phyloP scores from a whole-genome alignment of 2,113 vertebrate species.

The Chionomys nivalis region DNA sequence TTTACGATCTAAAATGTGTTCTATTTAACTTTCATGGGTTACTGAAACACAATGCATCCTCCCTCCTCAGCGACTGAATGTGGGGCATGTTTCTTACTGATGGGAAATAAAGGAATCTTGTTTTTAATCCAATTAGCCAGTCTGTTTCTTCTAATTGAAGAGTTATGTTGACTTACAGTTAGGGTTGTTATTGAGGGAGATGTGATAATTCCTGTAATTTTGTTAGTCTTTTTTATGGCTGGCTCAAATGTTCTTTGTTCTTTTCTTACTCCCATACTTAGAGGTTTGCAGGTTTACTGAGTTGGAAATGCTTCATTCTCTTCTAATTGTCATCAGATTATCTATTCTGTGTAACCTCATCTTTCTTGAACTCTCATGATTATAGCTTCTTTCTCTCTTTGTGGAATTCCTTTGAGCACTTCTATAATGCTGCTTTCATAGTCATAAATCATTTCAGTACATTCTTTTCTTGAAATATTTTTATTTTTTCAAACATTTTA shows the following conservation, averaged over 20 bases:
- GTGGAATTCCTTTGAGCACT: neutral
- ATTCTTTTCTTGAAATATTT: neutral
- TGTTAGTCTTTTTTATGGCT: neutral
- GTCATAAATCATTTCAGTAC: neutral
- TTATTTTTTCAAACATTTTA: neutral
- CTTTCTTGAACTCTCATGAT: neutral
- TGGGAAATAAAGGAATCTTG: neutral
- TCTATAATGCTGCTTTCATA: neutral
- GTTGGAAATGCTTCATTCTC: neutral
- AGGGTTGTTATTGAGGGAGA: neutral
- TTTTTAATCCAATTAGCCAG: neutral
- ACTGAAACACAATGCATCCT: neutral
- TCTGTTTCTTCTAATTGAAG: neutral
- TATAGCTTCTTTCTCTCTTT: neutral
- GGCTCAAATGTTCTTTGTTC: neutral
- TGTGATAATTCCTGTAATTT: neutral
- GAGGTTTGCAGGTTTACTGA: neutral
- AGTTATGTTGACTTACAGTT: neutral
- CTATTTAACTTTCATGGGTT: neutral
- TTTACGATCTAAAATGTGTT: neutral
- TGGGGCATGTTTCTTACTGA: neutral
- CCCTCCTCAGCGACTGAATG: neutral
- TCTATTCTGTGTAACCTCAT: neutral
- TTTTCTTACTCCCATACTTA: neutral
- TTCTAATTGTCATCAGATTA: neutral